Percentiles rank a stretch among this genome's conserved stretches.
Evolutionary conservation across 2,888 invertebrate species (phyloP).

Genomic region (Ariolimax columbianus): DNA sequence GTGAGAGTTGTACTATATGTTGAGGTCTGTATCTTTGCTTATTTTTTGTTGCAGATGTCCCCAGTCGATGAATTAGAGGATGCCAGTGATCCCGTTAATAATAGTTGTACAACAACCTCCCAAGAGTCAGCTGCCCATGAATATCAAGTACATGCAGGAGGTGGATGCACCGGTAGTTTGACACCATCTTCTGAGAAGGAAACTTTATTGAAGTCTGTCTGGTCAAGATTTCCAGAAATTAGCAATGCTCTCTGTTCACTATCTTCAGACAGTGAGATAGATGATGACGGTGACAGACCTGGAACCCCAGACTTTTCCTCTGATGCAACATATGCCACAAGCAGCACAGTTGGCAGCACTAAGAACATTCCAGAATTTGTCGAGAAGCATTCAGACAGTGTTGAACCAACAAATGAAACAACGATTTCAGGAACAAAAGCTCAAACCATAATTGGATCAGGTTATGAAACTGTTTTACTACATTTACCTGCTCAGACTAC

Average conservation of each 20-base stretch:
- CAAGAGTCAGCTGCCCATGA: not conserved
- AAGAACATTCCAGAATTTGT: not conserved
- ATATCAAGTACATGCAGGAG: not conserved
- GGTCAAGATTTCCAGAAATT: not conserved
- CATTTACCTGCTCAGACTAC: not conserved
- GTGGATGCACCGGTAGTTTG: not conserved
- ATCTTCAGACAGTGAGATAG: constrained; percentile 8
- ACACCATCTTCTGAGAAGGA: not conserved
- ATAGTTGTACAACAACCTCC: not conserved
- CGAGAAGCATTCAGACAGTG: not conserved
- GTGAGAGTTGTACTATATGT: too few species aligned
- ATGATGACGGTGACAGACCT: constrained; percentile 7
- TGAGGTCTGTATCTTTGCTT: too few species aligned
- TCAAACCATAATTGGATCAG: not conserved
- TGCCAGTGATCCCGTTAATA: not conserved
- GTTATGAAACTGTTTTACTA: not conserved
- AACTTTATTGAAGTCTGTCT: not conserved
- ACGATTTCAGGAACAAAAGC: not conserved
- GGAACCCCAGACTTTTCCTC: not conserved
- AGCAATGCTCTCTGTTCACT: not conserved
- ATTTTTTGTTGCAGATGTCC: not conserved
- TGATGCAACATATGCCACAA: not conserved
- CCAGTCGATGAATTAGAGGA: not conserved
- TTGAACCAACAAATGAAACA: not conserved
- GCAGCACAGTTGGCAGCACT: not conserved